These are phyloP conservation scores for Plagodis dolabraria DNA, from an alignment of 2,888 invertebrate genomes.

Conservation along the genomic window DNA sequence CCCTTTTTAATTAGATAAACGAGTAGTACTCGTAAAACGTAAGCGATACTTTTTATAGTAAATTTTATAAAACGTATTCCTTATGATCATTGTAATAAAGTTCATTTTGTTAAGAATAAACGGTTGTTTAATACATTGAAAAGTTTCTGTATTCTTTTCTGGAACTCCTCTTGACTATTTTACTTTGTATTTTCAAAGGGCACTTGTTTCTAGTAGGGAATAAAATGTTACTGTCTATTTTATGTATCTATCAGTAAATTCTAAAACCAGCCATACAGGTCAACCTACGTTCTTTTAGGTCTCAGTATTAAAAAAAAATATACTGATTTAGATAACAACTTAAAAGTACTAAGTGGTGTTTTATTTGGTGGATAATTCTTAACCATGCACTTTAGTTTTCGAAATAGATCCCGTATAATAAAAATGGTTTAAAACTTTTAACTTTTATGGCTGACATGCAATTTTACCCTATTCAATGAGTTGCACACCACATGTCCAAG, in stretches of 20 bases:
- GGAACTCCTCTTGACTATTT: slow-evolving; percentile 17
- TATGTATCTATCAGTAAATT: background rate
- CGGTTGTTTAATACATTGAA: background rate
- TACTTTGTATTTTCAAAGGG: slow-evolving; percentile 11
- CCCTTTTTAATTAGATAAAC: slow-evolving; percentile 55
- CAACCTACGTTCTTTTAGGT: too few relatives aligned
- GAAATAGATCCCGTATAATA: too few relatives aligned
- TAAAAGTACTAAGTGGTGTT: too few relatives aligned
- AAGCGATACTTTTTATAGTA: slow-evolving; percentile 23
- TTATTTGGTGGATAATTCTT: too few relatives aligned
- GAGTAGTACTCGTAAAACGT: slow-evolving; percentile 46
- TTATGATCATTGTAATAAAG: slow-evolving; percentile 11
- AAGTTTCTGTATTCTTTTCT: slow-evolving; percentile 16
- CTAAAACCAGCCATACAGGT: background rate
- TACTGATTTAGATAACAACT: too few relatives aligned
- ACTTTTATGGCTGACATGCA: too few relatives aligned
- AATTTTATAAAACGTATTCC: background rate
- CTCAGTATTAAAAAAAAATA: too few relatives aligned
- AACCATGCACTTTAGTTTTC: too few relatives aligned
- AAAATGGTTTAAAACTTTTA: too few relatives aligned
- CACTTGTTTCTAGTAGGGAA: slow-evolving; percentile 1
- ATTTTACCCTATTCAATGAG: too few relatives aligned
- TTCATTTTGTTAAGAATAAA: slow-evolving; percentile 8
- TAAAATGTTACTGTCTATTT: background rate
- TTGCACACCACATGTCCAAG: too few relatives aligned